Conservation (phyloP, 2,113 vertebrate species). For the human region GRCh38 chr13:73854501-73855000, state of each 20-base stretch:
- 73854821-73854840: not conserved
- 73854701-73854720: not conserved
- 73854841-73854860: not conserved
- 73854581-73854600: not conserved
- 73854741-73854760: not conserved
- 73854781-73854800: not conserved
- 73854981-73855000: not conserved
- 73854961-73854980: not conserved
- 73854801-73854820: not conserved
- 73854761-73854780: not conserved
- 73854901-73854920: not conserved
- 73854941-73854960: not conserved
- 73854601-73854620: not conserved
- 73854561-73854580: not conserved
- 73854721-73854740: not conserved
- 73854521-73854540: not conserved
- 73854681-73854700: not conserved
- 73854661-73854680: not conserved
- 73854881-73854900: not conserved
- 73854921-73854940: not conserved
- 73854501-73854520: not conserved
- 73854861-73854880: not conserved
- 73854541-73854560: not conserved
- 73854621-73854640: not conserved
- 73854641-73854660: not conserved